Base-by-base conservation (phyloP, 2,888 invertebrate species). In the Hydrotaea diabolus region DNA sequence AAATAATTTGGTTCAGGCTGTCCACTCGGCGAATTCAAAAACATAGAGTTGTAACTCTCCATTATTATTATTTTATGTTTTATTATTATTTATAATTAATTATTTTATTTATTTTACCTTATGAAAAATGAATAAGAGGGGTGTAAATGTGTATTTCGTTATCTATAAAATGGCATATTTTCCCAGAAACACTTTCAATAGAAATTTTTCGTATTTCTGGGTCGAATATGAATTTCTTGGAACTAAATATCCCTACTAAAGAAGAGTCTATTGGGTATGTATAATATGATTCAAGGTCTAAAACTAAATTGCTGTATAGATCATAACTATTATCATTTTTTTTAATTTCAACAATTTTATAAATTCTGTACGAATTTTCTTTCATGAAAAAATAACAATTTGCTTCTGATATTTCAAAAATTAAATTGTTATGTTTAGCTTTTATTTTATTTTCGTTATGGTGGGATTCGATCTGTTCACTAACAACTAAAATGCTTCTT, bases 111-210 rank as follows among this genome's bases (percentile, higher is more conserved):
- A 31, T 59, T 59, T 59, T 26, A 59, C 19, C 19, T 59, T 59
- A 23, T 13, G 23, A 59, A 59, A 59, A 59, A 59, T 59, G 8
- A 59, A 59, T 59, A 59, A 59, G 62, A 59, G 62, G 62, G 8
- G 17, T 59, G 19, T 19, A 59, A 59, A 59, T 59, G 31, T 59
- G 9, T 31, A 59, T 59, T 59, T 17, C 62, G 31, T 17, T 59
- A 23, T 59, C 62, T 59, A 59, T 31, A 31, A 59, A 59, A 59
- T 59, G 31, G 15, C 62, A 59, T 31, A 59, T 59, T 59, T 59
- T 59, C 31, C 62, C 62, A 23, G 62, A 59, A 59, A 59, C 62
- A 26, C 23, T 19, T 59, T 59, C 62, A 31, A 59, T 59, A 26
- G 8, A 7, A 31, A 26, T 23, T 59, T 59, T 23, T 23, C 23